Conservation (phyloP, 1,140 invertebrate genomes). For the Spodoptera frugiperda region DNA sequence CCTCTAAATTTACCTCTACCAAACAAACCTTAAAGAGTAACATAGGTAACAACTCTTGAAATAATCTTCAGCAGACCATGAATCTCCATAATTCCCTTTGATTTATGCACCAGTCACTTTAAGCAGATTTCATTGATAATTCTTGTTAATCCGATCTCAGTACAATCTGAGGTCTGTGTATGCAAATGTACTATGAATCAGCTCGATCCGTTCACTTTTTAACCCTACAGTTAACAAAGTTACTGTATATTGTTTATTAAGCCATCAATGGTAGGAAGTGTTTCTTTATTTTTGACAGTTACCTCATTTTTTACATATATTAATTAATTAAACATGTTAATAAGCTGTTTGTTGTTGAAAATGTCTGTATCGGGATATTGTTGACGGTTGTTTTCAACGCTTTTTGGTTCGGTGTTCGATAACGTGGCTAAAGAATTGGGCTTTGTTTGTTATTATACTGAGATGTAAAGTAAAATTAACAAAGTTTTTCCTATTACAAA, state of each 20-base stretch:
- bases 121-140: slow-evolving; percentile 45
- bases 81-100: slow-evolving; percentile 21
- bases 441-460: not conserved
- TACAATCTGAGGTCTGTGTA: slow-evolving; percentile 18
- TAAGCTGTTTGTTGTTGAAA: slow-evolving; percentile 32
- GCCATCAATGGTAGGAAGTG: slow-evolving; percentile 48
- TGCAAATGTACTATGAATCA: slow-evolving; percentile 44
- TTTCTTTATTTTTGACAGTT: slow-evolving; percentile 33
- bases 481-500: too few relatives aligned
- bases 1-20: slow-evolving; percentile 10
- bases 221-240: slow-evolving; percentile 1
- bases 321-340: slow-evolving; percentile 39
- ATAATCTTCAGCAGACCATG: not conserved
- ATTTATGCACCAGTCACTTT: slow-evolving; percentile 19
- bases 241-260: slow-evolving; percentile 17
- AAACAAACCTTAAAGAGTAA: not conserved
- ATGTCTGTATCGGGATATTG: slow-evolving; percentile 19
- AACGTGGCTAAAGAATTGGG: not conserved
- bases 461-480: too few relatives aligned
- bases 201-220: slow-evolving; percentile 18
- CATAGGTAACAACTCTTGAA: slow-evolving; percentile 7
- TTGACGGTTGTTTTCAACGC: slow-evolving; percentile 26
- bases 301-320: slow-evolving; percentile 39
- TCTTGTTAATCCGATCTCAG: slow-evolving; percentile 28
- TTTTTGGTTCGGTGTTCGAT: slow-evolving; percentile 5